Percentiles rank a stretch among this genome's conserved stretches.
phyloP scores from a whole-genome alignment of 2,113 vertebrate genomes.

The Callocephalon fimbriatum region DNA sequence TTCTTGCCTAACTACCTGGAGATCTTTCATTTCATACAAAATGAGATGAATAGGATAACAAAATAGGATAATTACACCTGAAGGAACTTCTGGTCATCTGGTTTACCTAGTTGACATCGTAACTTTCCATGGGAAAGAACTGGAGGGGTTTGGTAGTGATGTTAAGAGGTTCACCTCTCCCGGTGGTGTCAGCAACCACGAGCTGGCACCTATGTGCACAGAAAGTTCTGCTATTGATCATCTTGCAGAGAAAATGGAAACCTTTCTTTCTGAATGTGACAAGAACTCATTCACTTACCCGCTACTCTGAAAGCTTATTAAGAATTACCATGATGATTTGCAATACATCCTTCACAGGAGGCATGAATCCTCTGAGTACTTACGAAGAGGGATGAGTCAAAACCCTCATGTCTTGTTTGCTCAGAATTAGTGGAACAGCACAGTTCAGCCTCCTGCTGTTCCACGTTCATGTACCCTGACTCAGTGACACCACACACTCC shows the following conservation, averaged over 20 bases:
- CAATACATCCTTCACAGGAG: rapidly evolving
- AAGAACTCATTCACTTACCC: background rate
- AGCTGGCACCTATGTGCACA: background rate
- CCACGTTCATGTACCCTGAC: rapidly evolving
- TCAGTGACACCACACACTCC: background rate
- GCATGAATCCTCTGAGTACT: rapidly evolving
- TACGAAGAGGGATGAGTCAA: background rate
- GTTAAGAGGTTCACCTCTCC: background rate
- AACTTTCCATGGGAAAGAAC: background rate
- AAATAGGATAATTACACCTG: rapidly evolving
- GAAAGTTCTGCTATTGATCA: background rate
- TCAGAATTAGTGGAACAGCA: background rate
- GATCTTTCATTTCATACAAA: background rate
- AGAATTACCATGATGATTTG: rapidly evolving
- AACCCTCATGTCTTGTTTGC: background rate
- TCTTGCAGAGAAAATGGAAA: background rate
- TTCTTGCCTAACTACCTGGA: too few relatives aligned
- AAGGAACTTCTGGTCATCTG: background rate
- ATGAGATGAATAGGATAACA: too few relatives aligned
- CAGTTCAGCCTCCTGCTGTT: background rate
- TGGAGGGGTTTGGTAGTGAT: rapidly evolving
- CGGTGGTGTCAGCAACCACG: background rate
- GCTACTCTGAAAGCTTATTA: rapidly evolving
- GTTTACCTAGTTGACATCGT: rapidly evolving
- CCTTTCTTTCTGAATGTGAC: background rate